Evolutionary conservation across 2,888 invertebrate genomes (phyloP).

Genomic region (Allacma fusca): DNA sequence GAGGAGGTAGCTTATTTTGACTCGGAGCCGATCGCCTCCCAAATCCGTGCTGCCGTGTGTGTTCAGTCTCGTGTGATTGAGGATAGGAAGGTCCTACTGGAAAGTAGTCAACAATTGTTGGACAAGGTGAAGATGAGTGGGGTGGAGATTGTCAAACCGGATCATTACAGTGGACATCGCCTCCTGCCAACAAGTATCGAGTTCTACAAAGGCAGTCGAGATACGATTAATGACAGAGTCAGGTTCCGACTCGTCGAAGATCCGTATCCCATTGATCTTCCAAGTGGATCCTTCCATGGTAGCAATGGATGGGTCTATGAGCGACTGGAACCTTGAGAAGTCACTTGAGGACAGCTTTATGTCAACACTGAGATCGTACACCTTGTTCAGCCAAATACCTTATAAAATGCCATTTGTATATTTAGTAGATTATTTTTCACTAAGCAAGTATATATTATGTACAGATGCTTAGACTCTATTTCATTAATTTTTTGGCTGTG

Average conservation of each 20-base stretch:
- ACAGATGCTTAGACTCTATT: no score
- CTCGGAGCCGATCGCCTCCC: slow-evolving; percentile 82
- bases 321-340: slow-evolving; percentile 19
- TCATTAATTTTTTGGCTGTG: no score
- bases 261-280: background rate
- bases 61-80: slow-evolving; percentile 78
- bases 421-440: no score
- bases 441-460: no score
- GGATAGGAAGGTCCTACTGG: slow-evolving; percentile 39
- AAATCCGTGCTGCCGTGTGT: slow-evolving; percentile 87
- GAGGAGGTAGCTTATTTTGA: slow-evolving; percentile 86
- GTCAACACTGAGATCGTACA: no score
- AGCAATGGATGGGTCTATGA: slow-evolving; percentile 36
- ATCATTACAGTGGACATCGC: slow-evolving; percentile 49
- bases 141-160: slow-evolving; percentile 41
- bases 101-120: slow-evolving; percentile 74
- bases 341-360: no score
- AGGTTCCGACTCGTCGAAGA: background rate
- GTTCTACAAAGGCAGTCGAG: slow-evolving; percentile 53
- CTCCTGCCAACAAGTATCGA: slow-evolving; percentile 52
- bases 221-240: slow-evolving; percentile 54
- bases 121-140: slow-evolving; percentile 67
- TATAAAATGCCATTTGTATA: no score
- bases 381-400: no score
- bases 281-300: slow-evolving; percentile 37